Evolutionary conservation across 1,140 invertebrate genomes (phyloP).

Genomic region (Nephila pilipes): DNA sequence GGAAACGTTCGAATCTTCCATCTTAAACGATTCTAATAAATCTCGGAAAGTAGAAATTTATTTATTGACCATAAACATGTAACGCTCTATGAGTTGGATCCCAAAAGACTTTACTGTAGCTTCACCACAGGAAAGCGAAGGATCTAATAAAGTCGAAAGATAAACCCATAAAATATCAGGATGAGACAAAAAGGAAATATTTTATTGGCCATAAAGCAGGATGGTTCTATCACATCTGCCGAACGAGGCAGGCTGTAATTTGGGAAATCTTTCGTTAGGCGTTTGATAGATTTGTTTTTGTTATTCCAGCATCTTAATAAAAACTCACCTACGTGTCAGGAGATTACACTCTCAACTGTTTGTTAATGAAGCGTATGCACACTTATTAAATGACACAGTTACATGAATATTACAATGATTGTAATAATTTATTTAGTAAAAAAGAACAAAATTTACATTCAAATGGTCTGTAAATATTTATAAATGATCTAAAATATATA

Average conservation of each 20-base stretch:
- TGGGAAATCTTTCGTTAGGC: not conserved
- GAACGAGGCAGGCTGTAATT: not conserved
- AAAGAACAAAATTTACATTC: too few relatives aligned
- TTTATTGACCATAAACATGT: not conserved
- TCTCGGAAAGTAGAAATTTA: not conserved
- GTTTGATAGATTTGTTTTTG: too few relatives aligned
- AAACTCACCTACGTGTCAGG: too few relatives aligned
- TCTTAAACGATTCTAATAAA: not conserved
- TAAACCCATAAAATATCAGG: not conserved
- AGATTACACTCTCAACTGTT: too few relatives aligned
- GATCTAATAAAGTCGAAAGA: not conserved
- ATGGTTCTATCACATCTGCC: not conserved
- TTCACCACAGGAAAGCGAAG: not conserved
- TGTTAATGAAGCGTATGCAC: too few relatives aligned
- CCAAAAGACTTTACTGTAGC: not conserved
- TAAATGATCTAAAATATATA: too few relatives aligned
- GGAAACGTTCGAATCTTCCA: too few relatives aligned
- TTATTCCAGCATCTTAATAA: too few relatives aligned
- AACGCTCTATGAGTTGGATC: not conserved
- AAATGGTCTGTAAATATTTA: too few relatives aligned
- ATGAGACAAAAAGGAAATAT: conserved; percentile 27
- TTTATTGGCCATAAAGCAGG: not conserved
- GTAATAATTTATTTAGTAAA: too few relatives aligned
- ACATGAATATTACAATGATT: too few relatives aligned
- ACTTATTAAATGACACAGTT: too few relatives aligned